These are phyloP conservation scores for Orthosia cruda DNA, from an alignment of 2,888 invertebrate genomes.

Conservation along the genomic window DNA sequence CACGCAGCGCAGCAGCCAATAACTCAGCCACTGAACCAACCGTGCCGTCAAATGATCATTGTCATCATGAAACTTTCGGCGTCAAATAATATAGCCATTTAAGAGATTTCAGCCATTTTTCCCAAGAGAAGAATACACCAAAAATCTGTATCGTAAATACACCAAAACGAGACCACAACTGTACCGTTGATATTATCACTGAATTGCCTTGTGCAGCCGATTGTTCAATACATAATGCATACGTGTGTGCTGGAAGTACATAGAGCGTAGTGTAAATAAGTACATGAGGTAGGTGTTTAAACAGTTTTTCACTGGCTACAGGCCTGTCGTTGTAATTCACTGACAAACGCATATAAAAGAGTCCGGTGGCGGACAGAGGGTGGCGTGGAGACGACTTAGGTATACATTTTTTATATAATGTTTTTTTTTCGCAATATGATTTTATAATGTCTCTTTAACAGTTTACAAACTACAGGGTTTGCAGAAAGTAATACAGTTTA, in stretches of 20 bases:
- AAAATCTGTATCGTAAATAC: neutral
- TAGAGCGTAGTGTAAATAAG: constrained; percentile 67
- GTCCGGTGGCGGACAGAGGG: constrained; percentile 80
- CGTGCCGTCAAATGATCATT: too few species aligned
- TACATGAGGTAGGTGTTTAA: constrained; percentile 78
- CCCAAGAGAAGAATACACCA: neutral
- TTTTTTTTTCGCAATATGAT: too few species aligned
- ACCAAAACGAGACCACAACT: constrained; percentile 18
- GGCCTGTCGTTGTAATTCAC: constrained; percentile 90
- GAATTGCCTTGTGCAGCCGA: constrained; percentile 40
- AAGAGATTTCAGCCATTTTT: neutral
- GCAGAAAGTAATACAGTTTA: too few species aligned
- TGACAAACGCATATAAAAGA: constrained; percentile 91
- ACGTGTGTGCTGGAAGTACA: constrained; percentile 37
- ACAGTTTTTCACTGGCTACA: constrained; percentile 85
- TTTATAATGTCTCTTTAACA: neutral
- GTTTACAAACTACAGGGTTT: neutral
- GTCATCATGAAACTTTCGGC: neutral
- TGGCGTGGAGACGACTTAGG: constrained; percentile 69
- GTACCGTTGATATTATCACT: constrained; percentile 18
- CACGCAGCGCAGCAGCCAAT: too few species aligned
- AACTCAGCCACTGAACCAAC: too few species aligned
- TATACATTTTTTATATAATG: constrained; percentile 20
- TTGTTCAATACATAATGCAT: constrained; percentile 38
- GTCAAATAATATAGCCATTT: neutral